Evolutionary conservation across 2,888 invertebrate species (phyloP), one percentile per base, ranked within the genome.

Genomic region (Conops quadrifasciatus): DNA sequence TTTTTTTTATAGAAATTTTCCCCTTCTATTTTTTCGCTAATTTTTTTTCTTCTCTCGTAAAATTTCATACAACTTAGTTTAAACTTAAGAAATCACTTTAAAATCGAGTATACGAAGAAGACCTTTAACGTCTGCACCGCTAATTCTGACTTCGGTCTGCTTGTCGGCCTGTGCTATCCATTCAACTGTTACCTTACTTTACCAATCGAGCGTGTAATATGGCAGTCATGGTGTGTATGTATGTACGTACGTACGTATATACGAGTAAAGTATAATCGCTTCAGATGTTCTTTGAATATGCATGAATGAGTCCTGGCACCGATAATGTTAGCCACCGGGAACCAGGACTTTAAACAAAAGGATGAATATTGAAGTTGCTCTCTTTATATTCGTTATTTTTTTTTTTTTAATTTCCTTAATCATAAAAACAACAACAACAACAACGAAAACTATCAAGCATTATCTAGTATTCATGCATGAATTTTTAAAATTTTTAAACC

Each of bases 191-290:
- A 51, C 30, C 36, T 13, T n/a, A 49, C 53, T 26, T 24, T 49
- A 11, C 59, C 67, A 67, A 67, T 67, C 26, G 59, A 67, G 67
- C 67, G 67, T 67, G 59, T 67, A 59, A 67, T 67, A 9, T 9
- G 4, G 9, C 36, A 9, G 36, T 7, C 36, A 7, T 9, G 36
- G 36, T n/a, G n/a, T n/a, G n/a, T n/a, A n/a, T n/a, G 36, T 7
- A 36, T 36, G 9, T 4, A 7, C 4, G 36, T 36, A 36, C 9
- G 36, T 9, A 67, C 47, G 67, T 67, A 11, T 24, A 43, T 13
- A 36, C 53, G 53, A 36, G 36, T 36, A 36, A 36, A 36, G 15
- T 64, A 43, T 56, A 26, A 66, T 19, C 66, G 59, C 45, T 67
- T 67, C 67, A 67, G 45, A 26, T 58, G 47, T 45, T 67, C 43